Evolutionary conservation across 2,113 vertebrate genomes (phyloP), one percentile per base, ranked within the genome.

Genomic region (Notiomystis cincta): DNA sequence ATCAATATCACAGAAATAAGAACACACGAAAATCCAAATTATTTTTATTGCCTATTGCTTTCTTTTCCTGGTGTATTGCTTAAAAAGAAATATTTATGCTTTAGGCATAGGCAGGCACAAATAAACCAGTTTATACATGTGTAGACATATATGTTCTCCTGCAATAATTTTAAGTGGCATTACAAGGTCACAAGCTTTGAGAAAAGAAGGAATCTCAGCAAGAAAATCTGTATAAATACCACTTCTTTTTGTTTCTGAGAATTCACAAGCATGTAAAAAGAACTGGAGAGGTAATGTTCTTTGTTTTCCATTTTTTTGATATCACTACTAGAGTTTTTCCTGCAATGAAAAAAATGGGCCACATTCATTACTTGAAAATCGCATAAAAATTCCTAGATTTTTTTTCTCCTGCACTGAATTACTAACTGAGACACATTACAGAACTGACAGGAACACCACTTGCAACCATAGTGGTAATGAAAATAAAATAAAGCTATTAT

Each of bases 401-500:
- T 76, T 69, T 79, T 48, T 28, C 6, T 38, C 79, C 21, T 64
- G 9, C 15, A 25, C 16, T 57, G 22, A 78, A 31, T 87, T 84
- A 71, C 28, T 80, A 61, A 61, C 37, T 40, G 15, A 84, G 7
- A 20, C 14, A 14, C 69, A 61, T 67, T 75, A 66, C 22, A 30
- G 42, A 85, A 94, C 8, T 64, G 84, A 89, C 45, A 79, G 48
- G 61, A 91, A 35, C 48, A 87, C 12, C 53, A 35, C 30, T 91
- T 82, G 38, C 50, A 93, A 67, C 19, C 19, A 50, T 37, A 69
- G 38, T 28, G 14, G 42, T 22, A 91, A 82, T 42, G 50, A 79
- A 95, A 95, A 81, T 84, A n/a, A 92, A 95, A 94, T 71, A 79
- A 84, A 78, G 14, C 31, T 75, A 30, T 75, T 57, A 58, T 56